Evolutionary conservation across 2,797 vertebrate species (phyloP), one percentile per base, ranked within the genome.

Genomic region (Siniperca scherzeri): DNA sequence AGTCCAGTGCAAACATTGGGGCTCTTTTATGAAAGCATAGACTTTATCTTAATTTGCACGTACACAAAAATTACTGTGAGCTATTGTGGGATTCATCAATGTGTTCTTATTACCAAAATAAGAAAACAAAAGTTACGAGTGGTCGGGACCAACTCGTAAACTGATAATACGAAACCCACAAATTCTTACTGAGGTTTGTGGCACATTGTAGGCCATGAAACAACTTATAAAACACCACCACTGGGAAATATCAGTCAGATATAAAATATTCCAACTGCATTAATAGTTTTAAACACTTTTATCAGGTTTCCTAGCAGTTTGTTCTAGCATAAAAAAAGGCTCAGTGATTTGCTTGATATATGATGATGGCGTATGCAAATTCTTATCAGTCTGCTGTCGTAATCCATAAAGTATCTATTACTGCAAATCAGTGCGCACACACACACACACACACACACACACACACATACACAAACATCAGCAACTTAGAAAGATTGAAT

Each of bases 211-310:
- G 30, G 64, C 65, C 19, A 71, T 57, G 17, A 79, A 82, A 77
- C 69, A 78, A 74, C 81, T 59, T 67, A 74, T 84, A 69, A 83
- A 76, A 84, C 70, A 75, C 70, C 70, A 79, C 44, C 2, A 7
- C 22, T 60, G 17, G 21, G 38, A 72, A 75, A 83, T 77, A 64
- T 56, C 19, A 67, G 42, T 56, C 68, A 44, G 25, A 74, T 61
- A 52, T 62, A 69, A 78, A 74, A 76, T 66, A 78, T 70, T 65
- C 60, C 16, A 78, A 59, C 19, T 68, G 59, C 22, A 69, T 61
- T 64, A 30, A 25, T 19, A 33, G 17, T 44, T 71, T 73, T 69
- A 17, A 57, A 77, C 76, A 68, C 64, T 57, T 76, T 69, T 25
- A 56, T 36, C 25, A 55, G 40, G 27, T 67, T 56, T 56, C 17